Conservation (phyloP, 2,888 invertebrate genomes). For the Ophion slaviceki region DNA sequence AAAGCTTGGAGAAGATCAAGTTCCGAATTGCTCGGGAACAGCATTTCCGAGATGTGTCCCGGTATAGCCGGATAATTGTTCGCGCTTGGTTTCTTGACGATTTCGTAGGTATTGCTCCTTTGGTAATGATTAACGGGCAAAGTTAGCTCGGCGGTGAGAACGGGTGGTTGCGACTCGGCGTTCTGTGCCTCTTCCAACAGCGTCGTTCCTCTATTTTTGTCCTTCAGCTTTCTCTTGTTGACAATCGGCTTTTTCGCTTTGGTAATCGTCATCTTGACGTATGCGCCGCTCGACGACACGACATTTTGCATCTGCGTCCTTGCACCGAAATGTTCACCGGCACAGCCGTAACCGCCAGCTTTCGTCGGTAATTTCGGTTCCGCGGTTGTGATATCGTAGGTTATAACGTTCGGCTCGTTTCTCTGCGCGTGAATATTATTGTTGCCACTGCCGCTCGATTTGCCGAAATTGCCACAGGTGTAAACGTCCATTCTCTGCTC, state of each 20-base stretch:
- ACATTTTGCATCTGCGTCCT: slow-evolving; percentile 57
- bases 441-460: background rate
- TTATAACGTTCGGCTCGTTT: slow-evolving; percentile 30
- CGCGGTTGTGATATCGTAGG: slow-evolving; percentile 34
- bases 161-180: slow-evolving; percentile 60
- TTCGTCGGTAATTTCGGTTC: slow-evolving; percentile 27
- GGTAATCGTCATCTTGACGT: slow-evolving; percentile 47
- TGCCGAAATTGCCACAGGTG: slow-evolving; percentile 10
- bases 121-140: slow-evolving; percentile 17
- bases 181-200: slow-evolving; percentile 17
- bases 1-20: slow-evolving; percentile 83
- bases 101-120: slow-evolving; percentile 18
- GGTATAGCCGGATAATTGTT: slow-evolving; percentile 72
- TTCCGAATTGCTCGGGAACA: slow-evolving; percentile 82
- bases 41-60: slow-evolving; percentile 81
- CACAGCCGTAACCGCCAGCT: background rate
- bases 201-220: slow-evolving; percentile 15
- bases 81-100: slow-evolving; percentile 20
- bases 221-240: slow-evolving; percentile 45
- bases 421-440: slow-evolving; percentile 7
- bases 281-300: slow-evolving; percentile 48
- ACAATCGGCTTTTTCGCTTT: slow-evolving; percentile 42
- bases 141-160: slow-evolving; percentile 61
- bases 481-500: slow-evolving; percentile 15
- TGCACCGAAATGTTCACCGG: slow-evolving; percentile 42